Conservation (phyloP, 1,140 invertebrate genomes). For the Acyrthosiphon pisum region DNA sequence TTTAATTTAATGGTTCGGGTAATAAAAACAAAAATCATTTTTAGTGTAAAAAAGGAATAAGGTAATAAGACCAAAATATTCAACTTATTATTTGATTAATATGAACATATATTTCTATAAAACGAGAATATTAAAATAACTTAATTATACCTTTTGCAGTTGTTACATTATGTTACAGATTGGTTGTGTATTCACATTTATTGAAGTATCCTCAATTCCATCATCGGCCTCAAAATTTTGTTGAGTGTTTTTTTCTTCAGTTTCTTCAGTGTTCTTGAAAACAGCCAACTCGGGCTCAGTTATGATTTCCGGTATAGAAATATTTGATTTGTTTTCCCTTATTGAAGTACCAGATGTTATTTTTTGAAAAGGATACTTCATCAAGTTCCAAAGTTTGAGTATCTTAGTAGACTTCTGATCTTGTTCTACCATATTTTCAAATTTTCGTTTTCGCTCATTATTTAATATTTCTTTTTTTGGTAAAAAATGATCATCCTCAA, state of each 20-base stretch:
- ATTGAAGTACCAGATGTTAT: background rate
- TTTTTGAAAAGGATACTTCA: slow-evolving; percentile 49
- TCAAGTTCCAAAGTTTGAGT: slow-evolving; percentile 40
- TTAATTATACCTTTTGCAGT: background rate
- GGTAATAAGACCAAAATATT: background rate
- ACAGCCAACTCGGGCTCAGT: background rate
- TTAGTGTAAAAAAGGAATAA: background rate
- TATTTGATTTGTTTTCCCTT: slow-evolving; percentile 19
- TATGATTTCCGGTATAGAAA: slow-evolving; percentile 10
- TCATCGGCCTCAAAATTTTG: background rate
- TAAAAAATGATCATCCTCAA: background rate
- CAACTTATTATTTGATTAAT: background rate
- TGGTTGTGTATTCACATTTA: background rate
- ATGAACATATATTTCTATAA: slow-evolving; percentile 12
- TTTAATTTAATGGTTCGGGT: background rate
- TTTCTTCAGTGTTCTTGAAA: background rate
- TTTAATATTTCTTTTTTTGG: background rate
- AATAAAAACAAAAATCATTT: background rate
- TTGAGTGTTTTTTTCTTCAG: background rate
- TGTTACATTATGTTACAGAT: slow-evolving; percentile 39
- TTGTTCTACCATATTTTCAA: background rate
- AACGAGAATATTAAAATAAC: slow-evolving; percentile 27
- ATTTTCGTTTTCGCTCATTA: slow-evolving; percentile 32
- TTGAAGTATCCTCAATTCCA: background rate
- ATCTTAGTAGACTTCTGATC: background rate